Conservation (phyloP, 1,140 invertebrate genomes). For the Rhyzopertha dominica region DNA sequence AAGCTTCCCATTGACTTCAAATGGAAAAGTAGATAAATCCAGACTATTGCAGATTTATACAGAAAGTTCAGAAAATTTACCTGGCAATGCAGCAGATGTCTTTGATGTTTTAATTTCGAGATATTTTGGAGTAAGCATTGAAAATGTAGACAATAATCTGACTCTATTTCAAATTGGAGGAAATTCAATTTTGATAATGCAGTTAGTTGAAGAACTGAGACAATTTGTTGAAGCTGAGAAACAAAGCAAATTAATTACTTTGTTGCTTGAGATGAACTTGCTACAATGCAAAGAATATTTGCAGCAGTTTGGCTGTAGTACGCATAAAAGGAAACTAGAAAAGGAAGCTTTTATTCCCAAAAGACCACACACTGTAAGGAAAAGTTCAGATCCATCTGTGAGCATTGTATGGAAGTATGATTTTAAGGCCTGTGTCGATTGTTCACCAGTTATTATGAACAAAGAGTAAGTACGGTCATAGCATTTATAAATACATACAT, state of each 20-base stretch:
- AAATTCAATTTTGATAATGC: conserved; percentile 46
- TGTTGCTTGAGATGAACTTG: conserved; percentile 34
- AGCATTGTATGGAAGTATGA: conserved; percentile 52
- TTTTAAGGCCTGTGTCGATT: conserved; percentile 68
- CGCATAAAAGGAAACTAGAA: too few species aligned
- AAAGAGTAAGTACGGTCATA: conserved; percentile 44
- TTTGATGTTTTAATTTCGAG: too few species aligned
- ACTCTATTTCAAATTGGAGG: conserved; percentile 49
- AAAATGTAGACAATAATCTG: conserved; percentile 32
- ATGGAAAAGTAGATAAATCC: conserved; percentile 54
- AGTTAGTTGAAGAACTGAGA: conserved; percentile 40
- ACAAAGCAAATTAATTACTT: conserved; percentile 23
- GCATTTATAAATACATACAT: too few species aligned
- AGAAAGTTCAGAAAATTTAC: conserved; percentile 12
- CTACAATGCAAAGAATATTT: too few species aligned
- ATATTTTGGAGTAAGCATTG: conserved; percentile 17
- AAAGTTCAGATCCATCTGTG: too few species aligned
- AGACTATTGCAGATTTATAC: conserved; percentile 26
- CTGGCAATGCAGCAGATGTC: too few species aligned
- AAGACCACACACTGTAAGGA: too few species aligned
- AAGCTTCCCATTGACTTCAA: conserved; percentile 51
- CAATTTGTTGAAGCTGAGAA: conserved; percentile 16
- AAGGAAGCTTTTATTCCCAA: too few species aligned
- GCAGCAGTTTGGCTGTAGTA: too few species aligned
- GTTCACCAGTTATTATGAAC: conserved; percentile 55